phyloP scores from a whole-genome alignment of 2,797 vertebrate species.

The Vipera latastei region DNA sequence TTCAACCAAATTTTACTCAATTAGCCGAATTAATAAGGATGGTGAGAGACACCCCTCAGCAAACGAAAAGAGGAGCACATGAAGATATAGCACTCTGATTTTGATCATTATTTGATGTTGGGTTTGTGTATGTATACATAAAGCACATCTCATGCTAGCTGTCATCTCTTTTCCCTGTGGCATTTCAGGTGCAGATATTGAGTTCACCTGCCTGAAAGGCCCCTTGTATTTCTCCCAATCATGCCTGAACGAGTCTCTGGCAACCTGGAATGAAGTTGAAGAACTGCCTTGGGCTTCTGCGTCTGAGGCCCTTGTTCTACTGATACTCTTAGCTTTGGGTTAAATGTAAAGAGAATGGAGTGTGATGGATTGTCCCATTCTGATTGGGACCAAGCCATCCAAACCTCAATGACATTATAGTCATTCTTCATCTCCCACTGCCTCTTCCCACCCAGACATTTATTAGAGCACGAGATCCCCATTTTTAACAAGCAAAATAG shows the following conservation, averaged over 20 bases:
- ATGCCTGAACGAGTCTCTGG: slow-evolving; percentile 5
- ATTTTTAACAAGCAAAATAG: background rate
- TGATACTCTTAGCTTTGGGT: background rate
- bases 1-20: background rate
- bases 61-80: background rate
- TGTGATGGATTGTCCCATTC: background rate
- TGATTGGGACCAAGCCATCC: background rate
- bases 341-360: background rate
- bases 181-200: slow-evolving; percentile 14
- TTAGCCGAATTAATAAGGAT: background rate
- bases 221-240: background rate
- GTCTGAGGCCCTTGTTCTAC: background rate
- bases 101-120: slow-evolving; percentile 4
- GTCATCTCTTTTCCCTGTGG: slow-evolving; percentile 19
- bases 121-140: background rate
- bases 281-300: background rate
- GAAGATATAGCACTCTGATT: background rate
- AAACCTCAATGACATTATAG: background rate
- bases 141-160: background rate
- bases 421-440: background rate
- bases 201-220: slow-evolving; percentile 1
- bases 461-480: background rate
- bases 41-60: background rate
- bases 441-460: background rate
- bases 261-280: background rate